These are phyloP conservation scores for Drosophila yakuba DNA, from an alignment of 1,140 invertebrate species.

Conservation along the genomic window DNA sequence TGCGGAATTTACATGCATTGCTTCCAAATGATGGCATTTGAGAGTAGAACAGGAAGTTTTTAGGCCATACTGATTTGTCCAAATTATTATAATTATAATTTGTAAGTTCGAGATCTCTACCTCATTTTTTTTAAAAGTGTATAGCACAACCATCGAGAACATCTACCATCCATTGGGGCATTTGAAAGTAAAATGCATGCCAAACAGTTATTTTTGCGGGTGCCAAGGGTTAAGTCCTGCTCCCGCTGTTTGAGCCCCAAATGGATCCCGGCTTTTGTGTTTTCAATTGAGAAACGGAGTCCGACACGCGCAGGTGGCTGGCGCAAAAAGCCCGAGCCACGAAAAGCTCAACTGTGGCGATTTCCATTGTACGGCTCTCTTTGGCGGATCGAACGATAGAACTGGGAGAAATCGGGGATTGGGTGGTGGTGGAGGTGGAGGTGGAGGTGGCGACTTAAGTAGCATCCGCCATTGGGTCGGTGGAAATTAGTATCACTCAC, in stretches of 20 bases:
- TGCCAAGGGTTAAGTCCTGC: slow-evolving; percentile 57
- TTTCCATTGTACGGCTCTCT: slow-evolving; percentile 36
- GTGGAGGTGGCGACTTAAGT: slow-evolving; percentile 31
- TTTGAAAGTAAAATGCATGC: slow-evolving; percentile 59
- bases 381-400: not conserved
- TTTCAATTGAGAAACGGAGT: slow-evolving; percentile 60
- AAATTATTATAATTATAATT: no score
- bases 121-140: not conserved
- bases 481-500: slow-evolving; percentile 71
- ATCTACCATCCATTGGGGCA: slow-evolving; percentile 13
- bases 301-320: slow-evolving; percentile 40
- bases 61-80: no score
- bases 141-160: slow-evolving; percentile 12
- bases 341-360: slow-evolving; percentile 55
- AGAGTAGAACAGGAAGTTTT: not conserved
- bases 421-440: not conserved
- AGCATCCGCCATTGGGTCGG: slow-evolving; percentile 22
- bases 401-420: not conserved
- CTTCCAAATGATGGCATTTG: not conserved
- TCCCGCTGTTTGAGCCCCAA: slow-evolving; percentile 19
- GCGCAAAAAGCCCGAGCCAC: slow-evolving; percentile 19
- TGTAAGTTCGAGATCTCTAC: not conserved
- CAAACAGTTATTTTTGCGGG: slow-evolving; percentile 60
- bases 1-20: not conserved
- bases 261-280: slow-evolving; percentile 64